Base-by-base conservation (phyloP, 2,797 vertebrate species). In the Vireo griseus region DNA sequence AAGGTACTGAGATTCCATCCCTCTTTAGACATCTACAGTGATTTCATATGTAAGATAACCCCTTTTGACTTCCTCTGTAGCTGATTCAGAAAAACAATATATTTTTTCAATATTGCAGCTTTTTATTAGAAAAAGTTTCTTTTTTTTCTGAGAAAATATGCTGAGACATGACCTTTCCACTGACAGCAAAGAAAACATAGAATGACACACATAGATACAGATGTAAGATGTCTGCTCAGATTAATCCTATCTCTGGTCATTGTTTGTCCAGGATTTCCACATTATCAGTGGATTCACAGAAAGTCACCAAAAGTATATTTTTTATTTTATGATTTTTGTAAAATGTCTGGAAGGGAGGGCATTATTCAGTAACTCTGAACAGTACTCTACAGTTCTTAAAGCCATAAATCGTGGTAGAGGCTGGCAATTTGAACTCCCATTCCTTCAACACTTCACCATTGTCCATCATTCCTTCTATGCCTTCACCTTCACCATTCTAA, bases 341-440 rank as follows among this genome's bases (percentile, higher is more conserved):
- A 82, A 73, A 65, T 40, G 4, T 52, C 20, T 76, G 17, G 5
- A 72, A 55, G 11, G 2, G 3, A 45, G 52, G 8, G 45, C 13
- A 13, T 42, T 24, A 39, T 57, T 75, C 26, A 66, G 18, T n/a
- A 57, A 50, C 16, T 57, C 17, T 83, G 29, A 80, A 50, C 5
- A 83, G 10, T 37, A 51, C 1, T 3, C 5, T 45, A 7, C 25
- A 52, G 16, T 40, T 40, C 12, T 21, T 57, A 48, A 29, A n/a
- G n/a, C 8, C 6, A 8, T 35, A 8, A n/a, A 26, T 21, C 20
- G 26, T 31, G 0, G 1, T 11, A 39, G 14, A 42, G 52, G 4
- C 33, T 13, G 37, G 4, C 13, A 26, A 59, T 22, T 6, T n/a
- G 12, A 69, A 62, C 16, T 83, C 33, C 20, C 11, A 29, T 73